phyloP scores from a whole-genome alignment of 2,113 vertebrate genomes.

The Cephalopterus ornatus region DNA sequence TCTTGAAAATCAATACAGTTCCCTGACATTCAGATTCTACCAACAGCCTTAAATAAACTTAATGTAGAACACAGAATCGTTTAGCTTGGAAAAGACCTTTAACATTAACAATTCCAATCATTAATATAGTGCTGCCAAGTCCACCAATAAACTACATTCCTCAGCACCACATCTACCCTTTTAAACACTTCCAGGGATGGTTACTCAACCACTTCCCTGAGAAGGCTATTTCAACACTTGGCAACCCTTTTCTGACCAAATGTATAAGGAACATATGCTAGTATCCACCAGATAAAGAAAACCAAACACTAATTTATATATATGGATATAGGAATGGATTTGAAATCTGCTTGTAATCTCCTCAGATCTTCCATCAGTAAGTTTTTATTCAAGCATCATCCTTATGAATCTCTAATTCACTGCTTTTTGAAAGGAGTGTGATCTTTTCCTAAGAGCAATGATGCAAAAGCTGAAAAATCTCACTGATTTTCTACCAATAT shows the following conservation, averaged over 20 bases:
- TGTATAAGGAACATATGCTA: background rate
- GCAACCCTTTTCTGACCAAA: background rate
- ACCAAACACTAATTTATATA: background rate
- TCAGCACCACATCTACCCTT: background rate
- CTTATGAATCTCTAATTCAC: background rate
- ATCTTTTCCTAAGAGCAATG: background rate
- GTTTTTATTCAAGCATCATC: background rate
- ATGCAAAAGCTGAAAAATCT: background rate
- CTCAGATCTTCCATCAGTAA: background rate
- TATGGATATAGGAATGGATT: background rate
- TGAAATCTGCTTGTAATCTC: background rate
- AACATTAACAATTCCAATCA: background rate
- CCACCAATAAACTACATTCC: background rate
- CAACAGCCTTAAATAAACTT: background rate
- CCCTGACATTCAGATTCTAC: constrained; percentile 12
- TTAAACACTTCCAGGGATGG: background rate
- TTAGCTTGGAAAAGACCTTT: background rate
- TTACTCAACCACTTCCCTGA: background rate
- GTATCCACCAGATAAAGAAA: background rate
- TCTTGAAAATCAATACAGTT: constrained; percentile 27
- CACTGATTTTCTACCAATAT: background rate
- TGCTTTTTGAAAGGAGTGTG: background rate
- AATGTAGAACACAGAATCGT: background rate
- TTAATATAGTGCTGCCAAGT: background rate
- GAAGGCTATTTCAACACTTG: background rate